Percentiles rank a stretch among this genome's conserved stretches.
Evolutionary conservation across 2,797 vertebrate genomes (phyloP).

Genomic region (Erethizon dorsatum): DNA sequence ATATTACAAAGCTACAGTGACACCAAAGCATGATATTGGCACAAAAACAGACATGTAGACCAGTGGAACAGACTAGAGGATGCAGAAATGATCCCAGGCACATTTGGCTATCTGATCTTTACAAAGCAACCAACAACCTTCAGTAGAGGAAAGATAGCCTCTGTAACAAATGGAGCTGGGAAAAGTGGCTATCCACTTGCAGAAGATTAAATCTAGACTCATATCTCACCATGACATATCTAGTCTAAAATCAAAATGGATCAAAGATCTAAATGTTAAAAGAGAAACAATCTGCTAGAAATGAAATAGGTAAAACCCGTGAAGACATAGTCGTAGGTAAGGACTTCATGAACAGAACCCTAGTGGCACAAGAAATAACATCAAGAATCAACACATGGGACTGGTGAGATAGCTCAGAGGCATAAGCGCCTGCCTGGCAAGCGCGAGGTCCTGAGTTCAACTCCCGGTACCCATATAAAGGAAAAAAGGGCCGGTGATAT

Average conservation of each 20-base stretch:
- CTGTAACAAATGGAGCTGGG: neutral
- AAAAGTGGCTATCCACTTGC: neutral
- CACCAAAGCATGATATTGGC: neutral
- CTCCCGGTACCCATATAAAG: no score
- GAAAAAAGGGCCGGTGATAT: no score
- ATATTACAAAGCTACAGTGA: neutral
- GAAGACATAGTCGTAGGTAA: neutral
- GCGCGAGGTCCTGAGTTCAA: no score
- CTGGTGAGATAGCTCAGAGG: no score
- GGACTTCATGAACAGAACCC: neutral
- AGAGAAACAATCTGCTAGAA: neutral
- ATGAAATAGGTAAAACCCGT: neutral
- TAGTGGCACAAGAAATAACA: neutral
- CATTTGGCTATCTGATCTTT: neutral
- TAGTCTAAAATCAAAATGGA: neutral
- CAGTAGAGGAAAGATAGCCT: neutral
- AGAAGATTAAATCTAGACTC: neutral
- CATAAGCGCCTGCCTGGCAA: no score
- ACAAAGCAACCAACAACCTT: neutral
- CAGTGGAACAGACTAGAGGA: neutral
- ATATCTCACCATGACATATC: neutral
- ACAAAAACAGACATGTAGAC: neutral
- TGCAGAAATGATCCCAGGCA: neutral
- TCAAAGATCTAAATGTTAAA: neutral
- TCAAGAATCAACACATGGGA: neutral